These are phyloP conservation scores for Drosophila pachea DNA, from an alignment of 1,140 invertebrate genomes.

Conservation along the genomic window DNA sequence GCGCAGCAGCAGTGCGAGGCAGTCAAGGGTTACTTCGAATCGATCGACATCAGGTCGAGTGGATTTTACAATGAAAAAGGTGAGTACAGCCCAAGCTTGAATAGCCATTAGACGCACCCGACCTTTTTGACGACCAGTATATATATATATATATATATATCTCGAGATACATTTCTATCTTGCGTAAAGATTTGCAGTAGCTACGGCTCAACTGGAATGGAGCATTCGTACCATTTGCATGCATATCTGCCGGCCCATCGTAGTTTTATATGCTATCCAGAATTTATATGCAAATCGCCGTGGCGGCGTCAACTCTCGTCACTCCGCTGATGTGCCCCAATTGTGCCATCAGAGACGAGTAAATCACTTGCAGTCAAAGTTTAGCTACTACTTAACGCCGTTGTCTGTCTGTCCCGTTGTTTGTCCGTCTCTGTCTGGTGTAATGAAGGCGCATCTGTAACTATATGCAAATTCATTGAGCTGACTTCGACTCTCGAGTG, in stretches of 20 bases:
- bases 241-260: too few species aligned
- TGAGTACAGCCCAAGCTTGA: conserved; percentile 22
- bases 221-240: too few species aligned
- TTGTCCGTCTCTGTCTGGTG: not conserved
- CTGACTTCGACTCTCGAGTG: conserved; percentile 43
- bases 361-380: conserved; percentile 64
- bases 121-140: too few species aligned
- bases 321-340: not conserved
- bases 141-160: too few species aligned
- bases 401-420: not conserved
- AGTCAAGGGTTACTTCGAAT: conserved; percentile 70
- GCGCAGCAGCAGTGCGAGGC: conserved; percentile 64
- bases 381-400: conserved; percentile 23
- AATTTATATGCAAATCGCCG: not conserved
- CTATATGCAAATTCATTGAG: conserved; percentile 69
- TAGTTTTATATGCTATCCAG: too few species aligned
- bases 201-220: too few species aligned
- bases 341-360: conserved; percentile 4
- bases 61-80: conserved; percentile 72
- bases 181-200: too few species aligned
- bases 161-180: too few species aligned
- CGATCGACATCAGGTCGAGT: conserved; percentile 71
- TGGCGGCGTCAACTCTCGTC: not conserved
- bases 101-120: not conserved
- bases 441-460: conserved; percentile 3